phyloP scores from a whole-genome alignment of 2,888 invertebrate species.

The Anthoptus insignis region DNA sequence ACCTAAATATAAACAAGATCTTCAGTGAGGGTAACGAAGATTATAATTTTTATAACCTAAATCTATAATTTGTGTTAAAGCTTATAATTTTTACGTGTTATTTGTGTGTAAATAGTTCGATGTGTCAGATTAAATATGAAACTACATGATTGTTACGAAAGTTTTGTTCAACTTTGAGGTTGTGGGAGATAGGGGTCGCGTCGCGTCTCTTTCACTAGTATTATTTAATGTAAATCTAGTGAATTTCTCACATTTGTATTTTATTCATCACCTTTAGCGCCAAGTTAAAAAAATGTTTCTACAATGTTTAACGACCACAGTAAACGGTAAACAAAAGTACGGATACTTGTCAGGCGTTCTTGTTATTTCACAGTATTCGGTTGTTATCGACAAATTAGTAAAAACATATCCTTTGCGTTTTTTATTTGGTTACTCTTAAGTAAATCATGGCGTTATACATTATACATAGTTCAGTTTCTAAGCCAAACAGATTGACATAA shows the following conservation, averaged over 20 bases:
- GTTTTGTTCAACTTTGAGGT: neutral
- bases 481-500: neutral
- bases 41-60: constrained; percentile 3
- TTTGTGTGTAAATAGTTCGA: neutral
- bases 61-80: neutral
- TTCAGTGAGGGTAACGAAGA: constrained; percentile 13
- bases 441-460: neutral
- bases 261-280: neutral
- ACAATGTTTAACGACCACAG: neutral
- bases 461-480: neutral
- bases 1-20: constrained; percentile 11
- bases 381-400: neutral
- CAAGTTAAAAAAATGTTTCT: neutral
- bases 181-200: neutral
- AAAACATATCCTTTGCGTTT: neutral
- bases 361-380: neutral
- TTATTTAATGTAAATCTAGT: too few species aligned
- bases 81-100: neutral
- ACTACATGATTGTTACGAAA: too few species aligned
- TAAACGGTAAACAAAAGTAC: neutral
- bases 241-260: neutral
- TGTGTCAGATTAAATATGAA: too few species aligned
- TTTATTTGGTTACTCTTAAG: neutral
- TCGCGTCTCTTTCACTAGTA: neutral
- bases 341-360: neutral